phyloP scores from a whole-genome alignment of 2,888 invertebrate species.

The Bombylius discolor region DNA sequence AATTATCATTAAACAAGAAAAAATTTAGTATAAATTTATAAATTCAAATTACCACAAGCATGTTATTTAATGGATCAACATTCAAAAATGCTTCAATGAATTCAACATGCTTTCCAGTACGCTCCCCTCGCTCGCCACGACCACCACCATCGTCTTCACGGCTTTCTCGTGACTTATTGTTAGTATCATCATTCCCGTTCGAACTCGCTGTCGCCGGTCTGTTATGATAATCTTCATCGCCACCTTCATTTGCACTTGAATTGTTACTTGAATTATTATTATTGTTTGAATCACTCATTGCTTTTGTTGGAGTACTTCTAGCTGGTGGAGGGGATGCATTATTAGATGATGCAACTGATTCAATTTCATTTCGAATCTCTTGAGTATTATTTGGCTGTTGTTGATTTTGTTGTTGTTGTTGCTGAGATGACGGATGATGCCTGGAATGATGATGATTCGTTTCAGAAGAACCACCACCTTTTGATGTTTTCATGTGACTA shows the following conservation, averaged over 20 bases:
- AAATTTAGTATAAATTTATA: neutral
- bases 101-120: slow-evolving; percentile 34
- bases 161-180: neutral
- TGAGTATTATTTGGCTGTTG: neutral
- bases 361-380: neutral
- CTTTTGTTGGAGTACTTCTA: slow-evolving; percentile 10
- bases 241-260: slow-evolving; percentile 6
- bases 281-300: slow-evolving; percentile 1
- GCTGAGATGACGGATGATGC: neutral
- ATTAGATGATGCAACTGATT: neutral
- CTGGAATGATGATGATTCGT: neutral
- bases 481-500: neutral
- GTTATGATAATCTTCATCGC: neutral
- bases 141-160: neutral
- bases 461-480: slow-evolving; percentile 1
- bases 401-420: neutral
- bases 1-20: slow-evolving; percentile 2
- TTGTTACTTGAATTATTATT: slow-evolving; percentile 1
- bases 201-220: neutral
- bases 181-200: neutral
- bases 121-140: neutral
- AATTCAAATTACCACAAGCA: slow-evolving; percentile 47
- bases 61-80: slow-evolving; percentile 60
- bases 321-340: slow-evolving; percentile 9
- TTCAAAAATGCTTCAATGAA: slow-evolving; percentile 79